Evolutionary conservation across 2,113 vertebrate genomes (phyloP).

Genomic region (Pampusana beccarii): DNA sequence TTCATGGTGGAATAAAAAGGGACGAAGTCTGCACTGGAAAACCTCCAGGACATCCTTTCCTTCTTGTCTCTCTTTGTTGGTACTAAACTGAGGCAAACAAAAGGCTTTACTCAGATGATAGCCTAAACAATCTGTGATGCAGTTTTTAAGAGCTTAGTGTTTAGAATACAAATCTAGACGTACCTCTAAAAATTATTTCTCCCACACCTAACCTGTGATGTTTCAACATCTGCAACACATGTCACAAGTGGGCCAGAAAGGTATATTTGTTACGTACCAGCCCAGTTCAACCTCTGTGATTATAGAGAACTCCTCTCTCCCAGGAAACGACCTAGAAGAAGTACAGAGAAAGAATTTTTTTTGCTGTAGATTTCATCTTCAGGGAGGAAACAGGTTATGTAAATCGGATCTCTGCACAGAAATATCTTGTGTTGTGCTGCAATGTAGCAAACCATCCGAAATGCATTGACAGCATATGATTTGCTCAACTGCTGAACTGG

Average conservation of each 20-base stretch:
- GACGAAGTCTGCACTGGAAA: neutral
- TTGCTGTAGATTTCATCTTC: neutral
- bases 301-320: neutral
- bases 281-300: neutral
- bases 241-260: neutral
- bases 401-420: neutral
- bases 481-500: neutral
- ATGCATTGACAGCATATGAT: neutral
- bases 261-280: neutral
- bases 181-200: neutral
- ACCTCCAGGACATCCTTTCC: neutral
- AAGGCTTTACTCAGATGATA: neutral
- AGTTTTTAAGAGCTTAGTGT: neutral
- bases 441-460: neutral
- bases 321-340: neutral
- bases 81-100: neutral
- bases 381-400: neutral
- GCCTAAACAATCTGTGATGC: neutral
- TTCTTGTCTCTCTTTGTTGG: neutral
- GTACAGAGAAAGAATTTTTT: neutral
- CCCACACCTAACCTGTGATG: fast-evolving
- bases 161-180: neutral
- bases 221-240: neutral
- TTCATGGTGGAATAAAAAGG: neutral
- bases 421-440: neutral